Evolutionary conservation across 2,888 invertebrate genomes (phyloP).

Genomic region (Amiota mariae): DNA sequence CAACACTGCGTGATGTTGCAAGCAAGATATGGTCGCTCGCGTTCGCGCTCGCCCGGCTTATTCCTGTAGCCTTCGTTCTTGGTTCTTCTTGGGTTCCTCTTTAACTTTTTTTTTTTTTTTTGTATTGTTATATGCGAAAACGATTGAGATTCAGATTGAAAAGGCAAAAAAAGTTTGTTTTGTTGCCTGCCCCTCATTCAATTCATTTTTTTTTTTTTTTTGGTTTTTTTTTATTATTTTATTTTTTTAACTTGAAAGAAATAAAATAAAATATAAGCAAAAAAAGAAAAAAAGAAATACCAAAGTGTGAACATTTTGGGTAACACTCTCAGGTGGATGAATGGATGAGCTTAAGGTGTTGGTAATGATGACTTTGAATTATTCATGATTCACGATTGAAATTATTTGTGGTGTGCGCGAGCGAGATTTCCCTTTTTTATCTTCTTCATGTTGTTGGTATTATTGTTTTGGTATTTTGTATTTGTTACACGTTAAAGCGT

Average conservation of each 20-base stretch:
- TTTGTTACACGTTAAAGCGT: slow-evolving; percentile 45
- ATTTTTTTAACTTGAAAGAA: background rate
- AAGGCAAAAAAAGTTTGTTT: background rate
- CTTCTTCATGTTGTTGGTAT: slow-evolving; percentile 20
- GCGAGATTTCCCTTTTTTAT: slow-evolving; percentile 5
- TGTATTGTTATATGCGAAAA: slow-evolving; percentile 13
- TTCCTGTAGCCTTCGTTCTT: slow-evolving; percentile 30
- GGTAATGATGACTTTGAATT: slow-evolving; percentile 67
- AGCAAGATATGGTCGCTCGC: slow-evolving; percentile 33
- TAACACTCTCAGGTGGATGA: slow-evolving; percentile 60
- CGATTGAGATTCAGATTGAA: slow-evolving; percentile 25
- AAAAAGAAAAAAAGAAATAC: slow-evolving; percentile 44
- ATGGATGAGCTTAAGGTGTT: slow-evolving; percentile 53
- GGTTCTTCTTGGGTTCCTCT: background rate
- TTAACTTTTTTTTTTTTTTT: background rate
- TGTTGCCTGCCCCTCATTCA: background rate
- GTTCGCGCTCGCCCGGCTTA: slow-evolving; percentile 33
- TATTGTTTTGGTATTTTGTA: slow-evolving; percentile 34
- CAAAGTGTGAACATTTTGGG: slow-evolving; percentile 58
- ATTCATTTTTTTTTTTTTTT: background rate
- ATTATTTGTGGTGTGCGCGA: slow-evolving; percentile 60
- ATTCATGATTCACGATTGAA: slow-evolving; percentile 67
- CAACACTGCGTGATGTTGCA: slow-evolving; percentile 39
- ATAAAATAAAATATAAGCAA: slow-evolving; percentile 57
- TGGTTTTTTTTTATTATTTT: background rate